phyloP scores from a whole-genome alignment of 2,888 invertebrate species.

The Drosophila formosana region DNA sequence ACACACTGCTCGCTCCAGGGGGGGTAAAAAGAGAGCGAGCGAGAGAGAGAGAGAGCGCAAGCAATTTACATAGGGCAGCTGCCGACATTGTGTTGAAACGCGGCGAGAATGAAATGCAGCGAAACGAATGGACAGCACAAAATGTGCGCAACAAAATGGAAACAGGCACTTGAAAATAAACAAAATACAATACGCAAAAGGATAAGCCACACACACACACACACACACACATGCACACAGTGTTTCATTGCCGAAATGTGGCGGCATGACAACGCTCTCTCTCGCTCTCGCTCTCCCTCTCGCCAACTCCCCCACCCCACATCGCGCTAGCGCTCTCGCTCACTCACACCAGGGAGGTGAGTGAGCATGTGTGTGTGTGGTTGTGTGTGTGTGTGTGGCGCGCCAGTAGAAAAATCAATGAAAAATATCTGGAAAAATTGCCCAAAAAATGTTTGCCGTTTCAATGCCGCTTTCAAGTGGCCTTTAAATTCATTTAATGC shows the following conservation, averaged over 20 bases:
- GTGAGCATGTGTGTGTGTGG: conserved; percentile 50
- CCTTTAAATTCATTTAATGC: conserved; percentile 6
- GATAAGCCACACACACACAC: conserved; percentile 62
- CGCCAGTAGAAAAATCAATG: conserved; percentile 78
- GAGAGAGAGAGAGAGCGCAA: conserved; percentile 14
- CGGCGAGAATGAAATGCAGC: conserved; percentile 77
- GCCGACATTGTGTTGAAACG: conserved; percentile 67
- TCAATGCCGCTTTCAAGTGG: conserved; percentile 31
- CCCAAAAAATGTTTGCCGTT: conserved; percentile 47
- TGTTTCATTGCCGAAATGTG: conserved; percentile 63
- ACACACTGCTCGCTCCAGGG: conserved; percentile 20
- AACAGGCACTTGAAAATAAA: conserved; percentile 71
- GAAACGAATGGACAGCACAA: conserved; percentile 75
- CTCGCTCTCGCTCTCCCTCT: conserved; percentile 11
- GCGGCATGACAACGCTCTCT: conserved; percentile 57
- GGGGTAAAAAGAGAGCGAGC: conserved; percentile 31
- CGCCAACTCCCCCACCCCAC: conserved; percentile 16
- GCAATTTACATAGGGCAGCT: conserved; percentile 62
- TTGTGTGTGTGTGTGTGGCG: conserved; percentile 55
- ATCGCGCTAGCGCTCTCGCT: conserved; percentile 7
- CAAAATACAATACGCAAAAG: conserved; percentile 77
- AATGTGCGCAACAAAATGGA: conserved; percentile 68
- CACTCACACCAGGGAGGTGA: not conserved
- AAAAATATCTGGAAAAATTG: conserved; percentile 77
- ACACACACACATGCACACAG: conserved; percentile 21